These are phyloP conservation scores for Tipula confusa DNA, from an alignment of 2,888 invertebrate genomes.

Conservation along the genomic window DNA sequence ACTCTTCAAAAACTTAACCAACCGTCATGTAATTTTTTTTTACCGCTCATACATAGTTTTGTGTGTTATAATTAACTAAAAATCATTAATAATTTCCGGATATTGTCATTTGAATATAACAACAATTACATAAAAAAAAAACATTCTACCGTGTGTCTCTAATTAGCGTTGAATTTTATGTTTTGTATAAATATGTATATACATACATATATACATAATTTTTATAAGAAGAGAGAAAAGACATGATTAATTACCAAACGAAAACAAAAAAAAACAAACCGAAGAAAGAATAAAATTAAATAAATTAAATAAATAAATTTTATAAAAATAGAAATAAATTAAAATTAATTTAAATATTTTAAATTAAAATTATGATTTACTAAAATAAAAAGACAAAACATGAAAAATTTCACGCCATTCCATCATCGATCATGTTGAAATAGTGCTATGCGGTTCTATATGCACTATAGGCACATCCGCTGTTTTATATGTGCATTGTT, in stretches of 20 bases:
- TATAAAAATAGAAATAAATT: constrained; percentile 20
- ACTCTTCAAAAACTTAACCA: constrained; percentile 8
- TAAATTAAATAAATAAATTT: background rate
- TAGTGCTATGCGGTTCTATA: background rate
- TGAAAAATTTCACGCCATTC: constrained; percentile 15
- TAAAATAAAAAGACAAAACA: background rate
- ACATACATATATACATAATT: background rate
- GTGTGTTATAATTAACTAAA: constrained; percentile 8
- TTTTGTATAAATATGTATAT: background rate
- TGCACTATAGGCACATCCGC: background rate
- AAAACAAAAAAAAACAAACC: too few species aligned
- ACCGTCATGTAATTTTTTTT: constrained; percentile 14
- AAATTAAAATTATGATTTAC: constrained; percentile 15
- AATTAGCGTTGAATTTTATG: constrained; percentile 14
- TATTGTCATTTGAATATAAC: constrained; percentile 25
- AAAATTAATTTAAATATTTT: constrained; percentile 25
- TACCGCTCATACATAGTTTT: background rate
- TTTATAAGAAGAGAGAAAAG: background rate
- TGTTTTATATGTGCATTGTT: background rate
- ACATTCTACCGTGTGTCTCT: constrained; percentile 20
- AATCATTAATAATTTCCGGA: constrained; percentile 25
- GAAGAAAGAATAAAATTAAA: background rate
- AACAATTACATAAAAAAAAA: constrained; percentile 4
- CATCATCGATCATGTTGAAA: constrained; percentile 12
- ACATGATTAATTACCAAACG: constrained; percentile 16